A percentile compares a stretch with the other conserved stretches of the same genome.
Evolutionary conservation across 1,140 invertebrate species (phyloP).

Genomic region (Sminthurides bifidus): DNA sequence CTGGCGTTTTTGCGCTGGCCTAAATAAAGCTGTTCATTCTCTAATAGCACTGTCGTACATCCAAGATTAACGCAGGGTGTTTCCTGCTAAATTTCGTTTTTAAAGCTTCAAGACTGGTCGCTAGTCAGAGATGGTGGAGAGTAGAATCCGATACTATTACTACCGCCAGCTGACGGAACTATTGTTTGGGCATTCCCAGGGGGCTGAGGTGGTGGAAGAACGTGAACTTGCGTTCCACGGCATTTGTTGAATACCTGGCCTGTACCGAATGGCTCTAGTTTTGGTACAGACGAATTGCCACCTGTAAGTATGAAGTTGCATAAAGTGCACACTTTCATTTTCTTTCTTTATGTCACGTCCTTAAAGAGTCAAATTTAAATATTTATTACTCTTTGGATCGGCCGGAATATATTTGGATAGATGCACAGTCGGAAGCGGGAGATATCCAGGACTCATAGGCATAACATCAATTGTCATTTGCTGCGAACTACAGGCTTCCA

Average conservation of each 20-base stretch:
- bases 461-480: slow-evolving; percentile 74
- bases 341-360: too few species aligned
- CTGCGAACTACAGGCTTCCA: slow-evolving; percentile 55
- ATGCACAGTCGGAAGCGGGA: slow-evolving; percentile 73
- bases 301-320: slow-evolving; percentile 14
- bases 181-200: background rate
- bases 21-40: too few species aligned
- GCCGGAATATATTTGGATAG: slow-evolving; percentile 82
- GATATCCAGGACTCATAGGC: slow-evolving; percentile 74
- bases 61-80: too few species aligned
- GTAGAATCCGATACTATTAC: background rate
- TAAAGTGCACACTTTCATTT: background rate
- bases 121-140: background rate
- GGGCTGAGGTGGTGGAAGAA: slow-evolving; percentile 24
- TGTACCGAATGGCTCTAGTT: slow-evolving; percentile 22
- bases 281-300: slow-evolving; percentile 16
- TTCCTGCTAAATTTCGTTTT: too few species aligned
- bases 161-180: background rate
- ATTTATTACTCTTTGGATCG: background rate
- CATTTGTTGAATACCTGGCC: slow-evolving; percentile 29
- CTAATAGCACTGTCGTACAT: too few species aligned
- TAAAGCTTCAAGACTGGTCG: too few species aligned
- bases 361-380: too few species aligned
- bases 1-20: too few species aligned
- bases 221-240: slow-evolving; percentile 27